These are phyloP conservation scores for Cyanoramphus novaezelandiae DNA, from an alignment of 2,113 vertebrate genomes.

Conservation along the genomic window DNA sequence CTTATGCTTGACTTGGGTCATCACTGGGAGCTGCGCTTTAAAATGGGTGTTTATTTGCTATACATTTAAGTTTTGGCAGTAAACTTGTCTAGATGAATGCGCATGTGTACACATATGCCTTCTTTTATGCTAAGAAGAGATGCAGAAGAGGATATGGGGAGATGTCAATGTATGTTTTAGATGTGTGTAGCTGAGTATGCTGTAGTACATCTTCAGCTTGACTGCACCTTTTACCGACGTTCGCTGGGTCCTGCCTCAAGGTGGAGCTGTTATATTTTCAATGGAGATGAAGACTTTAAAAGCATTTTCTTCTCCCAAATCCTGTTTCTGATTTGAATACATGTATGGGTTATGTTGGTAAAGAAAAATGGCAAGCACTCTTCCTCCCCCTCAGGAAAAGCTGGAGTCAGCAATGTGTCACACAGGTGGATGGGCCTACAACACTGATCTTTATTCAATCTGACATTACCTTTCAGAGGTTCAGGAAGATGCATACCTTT, in stretches of 20 bases:
- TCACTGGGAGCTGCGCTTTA: not conserved
- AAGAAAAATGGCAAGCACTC: not conserved
- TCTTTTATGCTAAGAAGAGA: not conserved
- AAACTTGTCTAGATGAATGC: not conserved
- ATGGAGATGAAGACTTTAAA: not conserved
- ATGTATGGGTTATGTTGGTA: not conserved
- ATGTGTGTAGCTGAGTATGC: not conserved
- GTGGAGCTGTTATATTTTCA: constrained; percentile 72
- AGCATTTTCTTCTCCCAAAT: not conserved
- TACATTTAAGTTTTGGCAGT: not conserved
- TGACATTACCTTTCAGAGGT: not conserved
- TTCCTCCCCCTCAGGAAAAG: not conserved
- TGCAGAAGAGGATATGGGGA: not conserved
- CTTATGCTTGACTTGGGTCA: not conserved
- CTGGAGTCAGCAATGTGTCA: not conserved
- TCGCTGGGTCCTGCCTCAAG: constrained; percentile 46
- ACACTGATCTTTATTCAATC: not conserved
- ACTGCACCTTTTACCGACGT: not conserved
- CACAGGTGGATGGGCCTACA: not conserved
- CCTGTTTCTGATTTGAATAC: not conserved
- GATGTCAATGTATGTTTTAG: not conserved
- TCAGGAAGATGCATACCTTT: not conserved
- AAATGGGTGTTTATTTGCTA: not conserved
- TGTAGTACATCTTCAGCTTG: not conserved
- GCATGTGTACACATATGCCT: not conserved